Conservation (phyloP, 1,140 invertebrate genomes). For the Leptinotarsa defecta region DNA sequence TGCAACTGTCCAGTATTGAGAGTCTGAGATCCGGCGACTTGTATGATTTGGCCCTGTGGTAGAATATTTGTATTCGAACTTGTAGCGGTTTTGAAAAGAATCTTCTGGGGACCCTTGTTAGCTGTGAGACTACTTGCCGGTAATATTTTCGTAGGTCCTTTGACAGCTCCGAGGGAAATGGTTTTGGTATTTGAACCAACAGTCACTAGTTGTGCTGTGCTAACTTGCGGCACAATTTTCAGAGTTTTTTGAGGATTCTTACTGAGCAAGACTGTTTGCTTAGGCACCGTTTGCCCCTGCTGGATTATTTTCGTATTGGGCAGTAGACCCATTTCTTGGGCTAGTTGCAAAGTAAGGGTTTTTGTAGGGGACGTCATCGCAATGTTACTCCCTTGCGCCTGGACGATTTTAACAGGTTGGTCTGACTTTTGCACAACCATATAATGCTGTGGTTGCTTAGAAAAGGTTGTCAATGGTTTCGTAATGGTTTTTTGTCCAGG, state of each 20-base stretch:
- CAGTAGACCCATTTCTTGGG: constrained; percentile 69
- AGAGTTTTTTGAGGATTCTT: constrained; percentile 49
- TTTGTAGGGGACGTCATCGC: constrained; percentile 63
- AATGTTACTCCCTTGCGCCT: constrained; percentile 22
- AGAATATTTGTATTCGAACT: constrained; percentile 48
- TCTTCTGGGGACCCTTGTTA: constrained; percentile 63
- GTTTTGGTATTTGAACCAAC: constrained; percentile 36
- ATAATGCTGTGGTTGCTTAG: constrained; percentile 43
- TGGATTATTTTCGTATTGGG: constrained; percentile 63
- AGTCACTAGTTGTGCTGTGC: constrained; percentile 24
- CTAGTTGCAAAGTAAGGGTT: constrained; percentile 71
- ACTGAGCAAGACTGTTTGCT: constrained; percentile 59
- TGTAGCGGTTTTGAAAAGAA: constrained; percentile 62
- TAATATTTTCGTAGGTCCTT: constrained; percentile 71
- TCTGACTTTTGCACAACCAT: constrained; percentile 50
- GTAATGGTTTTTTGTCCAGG: constrained; percentile 40
- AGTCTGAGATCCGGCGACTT: constrained; percentile 63
- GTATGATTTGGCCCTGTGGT: constrained; percentile 64
- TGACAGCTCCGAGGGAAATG: constrained; percentile 52
- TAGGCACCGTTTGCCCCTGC: constrained; percentile 47
- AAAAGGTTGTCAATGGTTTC: constrained; percentile 33
- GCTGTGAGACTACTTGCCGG: constrained; percentile 62
- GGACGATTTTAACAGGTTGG: constrained; percentile 46
- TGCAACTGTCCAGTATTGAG: constrained; percentile 64
- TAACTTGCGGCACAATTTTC: constrained; percentile 51